These are phyloP conservation scores for Xestia rhomboidea DNA, from an alignment of 2,888 invertebrate species.

Conservation along the genomic window DNA sequence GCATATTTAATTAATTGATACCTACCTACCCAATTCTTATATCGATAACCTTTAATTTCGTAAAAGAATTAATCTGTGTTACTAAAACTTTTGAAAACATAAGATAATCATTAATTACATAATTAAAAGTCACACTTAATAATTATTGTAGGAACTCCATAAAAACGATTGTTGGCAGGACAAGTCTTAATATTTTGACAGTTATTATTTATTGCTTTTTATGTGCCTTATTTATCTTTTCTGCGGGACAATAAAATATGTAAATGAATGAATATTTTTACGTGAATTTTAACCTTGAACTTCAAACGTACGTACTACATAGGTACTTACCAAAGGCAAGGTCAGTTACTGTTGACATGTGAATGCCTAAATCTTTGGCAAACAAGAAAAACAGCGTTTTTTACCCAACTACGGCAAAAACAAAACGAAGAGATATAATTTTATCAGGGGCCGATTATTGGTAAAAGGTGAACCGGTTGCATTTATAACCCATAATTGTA, in stretches of 20 bases:
- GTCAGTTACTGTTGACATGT: not conserved
- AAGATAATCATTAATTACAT: not conserved
- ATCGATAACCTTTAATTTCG: not conserved
- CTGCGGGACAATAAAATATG: constrained; percentile 3
- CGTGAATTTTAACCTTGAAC: constrained; percentile 21
- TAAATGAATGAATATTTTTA: constrained; percentile 32
- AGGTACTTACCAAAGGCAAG: not conserved
- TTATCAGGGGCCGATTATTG: not conserved
- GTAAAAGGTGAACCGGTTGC: not conserved
- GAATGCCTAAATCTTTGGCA: not conserved
- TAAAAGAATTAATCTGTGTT: not conserved
- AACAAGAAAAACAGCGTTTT: not conserved
- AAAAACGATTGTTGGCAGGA: constrained; percentile 5
- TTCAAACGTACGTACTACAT: not conserved
- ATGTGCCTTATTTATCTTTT: not conserved
- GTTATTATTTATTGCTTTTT: not conserved
- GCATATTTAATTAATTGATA: not conserved
- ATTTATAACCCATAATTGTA: no score
- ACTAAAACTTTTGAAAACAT: not conserved
- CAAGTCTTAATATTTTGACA: constrained; percentile 25
- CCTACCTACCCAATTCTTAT: not conserved
- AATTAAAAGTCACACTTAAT: not conserved
- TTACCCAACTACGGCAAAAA: not conserved
- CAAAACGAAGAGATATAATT: not conserved
- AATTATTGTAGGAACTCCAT: constrained; percentile 16